These are phyloP conservation scores for Cheilosia pagana DNA, from an alignment of 2,888 invertebrate species.

Conservation along the genomic window DNA sequence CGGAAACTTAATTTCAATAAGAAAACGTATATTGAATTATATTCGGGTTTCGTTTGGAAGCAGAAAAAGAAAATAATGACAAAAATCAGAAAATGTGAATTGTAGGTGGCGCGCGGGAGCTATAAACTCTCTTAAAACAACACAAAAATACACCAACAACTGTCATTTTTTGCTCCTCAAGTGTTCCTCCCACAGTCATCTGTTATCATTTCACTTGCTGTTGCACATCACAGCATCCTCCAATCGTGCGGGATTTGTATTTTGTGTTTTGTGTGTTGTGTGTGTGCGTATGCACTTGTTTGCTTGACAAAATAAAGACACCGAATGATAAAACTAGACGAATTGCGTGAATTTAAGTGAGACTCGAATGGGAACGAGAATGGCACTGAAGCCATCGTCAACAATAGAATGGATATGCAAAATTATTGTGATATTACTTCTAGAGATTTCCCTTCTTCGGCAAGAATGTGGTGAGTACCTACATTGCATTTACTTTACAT, in stretches of 20 bases:
- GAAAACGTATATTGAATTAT: conserved; percentile 2
- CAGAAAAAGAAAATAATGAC: conserved; percentile 15
- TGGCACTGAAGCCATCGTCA: conserved; percentile 54
- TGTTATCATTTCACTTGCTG: conserved; percentile 60
- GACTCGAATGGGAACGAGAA: conserved; percentile 60
- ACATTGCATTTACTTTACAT: not conserved
- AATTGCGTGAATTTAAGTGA: conserved; percentile 39
- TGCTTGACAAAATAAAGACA: conserved; percentile 16
- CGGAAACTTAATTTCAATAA: not conserved
- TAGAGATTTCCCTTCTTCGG: conserved; percentile 38
- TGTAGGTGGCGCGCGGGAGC: conserved; percentile 50
- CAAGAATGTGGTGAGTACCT: conserved; percentile 62
- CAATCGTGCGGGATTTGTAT: conserved; percentile 26
- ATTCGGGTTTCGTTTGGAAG: not conserved
- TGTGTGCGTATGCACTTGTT: conserved; percentile 36
- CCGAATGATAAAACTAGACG: conserved; percentile 58
- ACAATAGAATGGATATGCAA: conserved; percentile 64
- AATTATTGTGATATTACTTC: conserved; percentile 58
- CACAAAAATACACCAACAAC: conserved; percentile 29
- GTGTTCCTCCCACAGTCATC: conserved; percentile 53
- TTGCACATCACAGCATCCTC: conserved; percentile 45
- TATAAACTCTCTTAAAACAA: not conserved
- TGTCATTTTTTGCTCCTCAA: conserved; percentile 11
- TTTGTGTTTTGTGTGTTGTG: not conserved
- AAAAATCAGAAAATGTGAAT: conserved; percentile 26